phyloP scores from a whole-genome alignment of 1,140 invertebrate species.

The Bombus huntii region DNA sequence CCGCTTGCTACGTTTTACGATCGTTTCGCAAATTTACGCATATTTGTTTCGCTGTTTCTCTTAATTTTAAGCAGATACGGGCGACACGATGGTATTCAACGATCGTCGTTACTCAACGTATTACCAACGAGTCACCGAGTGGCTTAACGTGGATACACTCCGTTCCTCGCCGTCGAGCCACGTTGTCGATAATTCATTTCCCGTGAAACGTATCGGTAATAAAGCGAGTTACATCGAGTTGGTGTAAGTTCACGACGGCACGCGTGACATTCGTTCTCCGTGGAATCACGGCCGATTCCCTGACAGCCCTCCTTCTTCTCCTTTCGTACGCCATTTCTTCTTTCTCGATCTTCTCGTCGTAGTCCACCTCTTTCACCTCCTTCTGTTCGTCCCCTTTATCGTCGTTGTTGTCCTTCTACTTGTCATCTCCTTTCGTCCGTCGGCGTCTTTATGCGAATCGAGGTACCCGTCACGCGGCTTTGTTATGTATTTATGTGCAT shows the following conservation, averaged over 20 bases:
- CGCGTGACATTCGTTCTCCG: constrained; percentile 44
- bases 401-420: constrained; percentile 19
- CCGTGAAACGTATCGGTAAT: constrained; percentile 47
- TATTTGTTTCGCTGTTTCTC: not conserved
- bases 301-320: not conserved
- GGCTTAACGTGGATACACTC: not conserved
- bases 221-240: constrained; percentile 60
- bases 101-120: constrained; percentile 4
- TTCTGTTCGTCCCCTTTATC: not conserved
- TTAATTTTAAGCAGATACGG: not conserved
- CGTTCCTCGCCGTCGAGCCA: not conserved
- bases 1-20: too few species aligned
- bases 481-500: constrained; percentile 78
- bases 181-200: constrained; percentile 64
- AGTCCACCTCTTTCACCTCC: not conserved
- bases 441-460: constrained; percentile 61
- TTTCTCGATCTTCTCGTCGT: too few species aligned
- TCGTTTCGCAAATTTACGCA: too few species aligned
- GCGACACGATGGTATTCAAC: not conserved
- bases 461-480: constrained; percentile 59
- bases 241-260: constrained; percentile 43
- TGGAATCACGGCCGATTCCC: constrained; percentile 43
- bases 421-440: constrained; percentile 45
- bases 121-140: constrained; percentile 34
- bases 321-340: not conserved